Evolutionary conservation across 2,888 invertebrate genomes (phyloP).

Genomic region (Colletes collaris): DNA sequence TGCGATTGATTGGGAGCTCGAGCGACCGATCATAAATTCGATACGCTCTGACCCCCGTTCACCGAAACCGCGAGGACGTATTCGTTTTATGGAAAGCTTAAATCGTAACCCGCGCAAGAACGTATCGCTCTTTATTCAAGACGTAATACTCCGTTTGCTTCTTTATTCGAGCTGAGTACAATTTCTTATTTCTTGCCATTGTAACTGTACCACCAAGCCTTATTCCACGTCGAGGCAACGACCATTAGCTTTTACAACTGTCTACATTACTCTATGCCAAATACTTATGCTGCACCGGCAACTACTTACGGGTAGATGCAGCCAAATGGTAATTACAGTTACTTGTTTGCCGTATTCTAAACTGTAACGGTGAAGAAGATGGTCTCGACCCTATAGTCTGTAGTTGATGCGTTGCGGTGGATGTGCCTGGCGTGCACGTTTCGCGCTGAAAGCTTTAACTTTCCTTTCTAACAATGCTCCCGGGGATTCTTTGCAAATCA

Average conservation of each 20-base stretch:
- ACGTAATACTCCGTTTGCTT: too few relatives aligned
- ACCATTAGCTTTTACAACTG: constrained; percentile 32
- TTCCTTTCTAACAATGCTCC: constrained; percentile 7
- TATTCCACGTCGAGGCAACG: constrained; percentile 24
- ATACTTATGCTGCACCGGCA: constrained; percentile 6
- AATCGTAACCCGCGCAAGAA: too few relatives aligned
- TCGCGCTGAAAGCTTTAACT: constrained; percentile 1
- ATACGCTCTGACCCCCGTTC: too few relatives aligned
- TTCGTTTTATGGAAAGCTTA: too few relatives aligned
- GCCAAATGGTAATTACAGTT: constrained; percentile 34
- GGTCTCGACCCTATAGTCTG: constrained; percentile 5
- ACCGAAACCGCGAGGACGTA: too few relatives aligned
- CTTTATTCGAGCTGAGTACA: not conserved
- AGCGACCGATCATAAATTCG: too few relatives aligned
- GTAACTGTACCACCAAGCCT: constrained; percentile 7
- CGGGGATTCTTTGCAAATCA: constrained; percentile 16
- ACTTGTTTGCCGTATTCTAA: constrained; percentile 3
- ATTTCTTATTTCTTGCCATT: constrained; percentile 7
- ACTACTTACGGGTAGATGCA: constrained; percentile 12
- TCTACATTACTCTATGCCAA: constrained; percentile 18
- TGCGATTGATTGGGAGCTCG: too few relatives aligned
- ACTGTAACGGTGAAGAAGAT: constrained; percentile 18
- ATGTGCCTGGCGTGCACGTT: constrained; percentile 3
- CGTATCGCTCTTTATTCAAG: too few relatives aligned
- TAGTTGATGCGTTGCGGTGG: constrained; percentile 18